Conservation (phyloP, 2,113 vertebrate species). For the Pholis gunnellus region DNA sequence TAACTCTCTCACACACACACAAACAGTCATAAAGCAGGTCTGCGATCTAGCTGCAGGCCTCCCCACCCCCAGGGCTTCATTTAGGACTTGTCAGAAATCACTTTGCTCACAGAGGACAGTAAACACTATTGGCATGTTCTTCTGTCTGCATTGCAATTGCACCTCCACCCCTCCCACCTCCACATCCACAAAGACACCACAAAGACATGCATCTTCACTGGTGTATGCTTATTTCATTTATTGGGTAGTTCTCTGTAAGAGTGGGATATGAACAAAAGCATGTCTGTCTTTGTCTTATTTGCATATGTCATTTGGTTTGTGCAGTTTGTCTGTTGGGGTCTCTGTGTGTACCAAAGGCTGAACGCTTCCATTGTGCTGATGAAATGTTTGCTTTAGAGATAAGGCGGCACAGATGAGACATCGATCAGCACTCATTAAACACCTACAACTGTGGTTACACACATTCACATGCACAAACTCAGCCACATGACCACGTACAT, state of each 20-base stretch:
- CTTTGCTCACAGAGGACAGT: slow-evolving; percentile 70
- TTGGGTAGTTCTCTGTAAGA: slow-evolving; percentile 9
- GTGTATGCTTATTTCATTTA: slow-evolving; percentile 7
- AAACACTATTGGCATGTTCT: slow-evolving; percentile 71
- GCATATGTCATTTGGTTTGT: slow-evolving; percentile 47
- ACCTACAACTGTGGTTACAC: slow-evolving; percentile 51
- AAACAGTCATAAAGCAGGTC: slow-evolving; percentile 59
- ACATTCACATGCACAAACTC: slow-evolving; percentile 6
- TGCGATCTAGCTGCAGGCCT: slow-evolving; percentile 60
- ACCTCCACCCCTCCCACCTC: slow-evolving; percentile 16
- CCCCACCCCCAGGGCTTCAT: slow-evolving; percentile 72
- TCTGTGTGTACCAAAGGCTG: slow-evolving; percentile 64
- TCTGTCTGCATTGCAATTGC: slow-evolving; percentile 56
- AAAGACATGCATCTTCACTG: slow-evolving; percentile 14
- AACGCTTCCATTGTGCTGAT: slow-evolving; percentile 63
- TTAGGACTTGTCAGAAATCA: slow-evolving; percentile 80
- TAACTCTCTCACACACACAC: slow-evolving; percentile 44
- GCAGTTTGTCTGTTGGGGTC: slow-evolving; percentile 56
- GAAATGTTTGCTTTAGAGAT: slow-evolving; percentile 78
- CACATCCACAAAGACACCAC: slow-evolving; percentile 30
- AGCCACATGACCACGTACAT: slow-evolving; percentile 3
- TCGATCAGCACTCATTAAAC: slow-evolving; percentile 74
- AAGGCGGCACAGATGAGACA: slow-evolving; percentile 65
- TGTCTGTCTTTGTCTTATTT: slow-evolving; percentile 57
- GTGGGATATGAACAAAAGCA: slow-evolving; percentile 52